Evolutionary conservation across 2,113 vertebrate species (phyloP).

Genomic region (Phaethon lepturus): DNA sequence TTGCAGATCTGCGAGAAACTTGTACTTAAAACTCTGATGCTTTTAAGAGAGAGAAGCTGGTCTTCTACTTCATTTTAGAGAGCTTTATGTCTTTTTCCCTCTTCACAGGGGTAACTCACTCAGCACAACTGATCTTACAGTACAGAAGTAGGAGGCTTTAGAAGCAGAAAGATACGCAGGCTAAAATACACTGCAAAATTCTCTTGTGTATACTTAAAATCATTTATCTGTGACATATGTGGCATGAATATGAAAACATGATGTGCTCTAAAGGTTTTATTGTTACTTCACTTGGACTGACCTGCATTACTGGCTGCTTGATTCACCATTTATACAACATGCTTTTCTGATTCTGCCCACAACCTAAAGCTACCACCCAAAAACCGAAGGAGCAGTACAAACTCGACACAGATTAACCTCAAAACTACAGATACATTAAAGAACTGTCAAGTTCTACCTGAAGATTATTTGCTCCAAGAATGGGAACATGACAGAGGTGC

Average conservation of each 20-base stretch:
- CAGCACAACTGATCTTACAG: neutral
- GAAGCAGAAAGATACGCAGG: neutral
- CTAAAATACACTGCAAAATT: neutral
- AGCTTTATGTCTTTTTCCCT: neutral
- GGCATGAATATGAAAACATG: conserved; percentile 6
- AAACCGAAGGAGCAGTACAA: neutral
- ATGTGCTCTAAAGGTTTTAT: neutral
- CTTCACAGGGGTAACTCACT: neutral
- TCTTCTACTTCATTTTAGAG: conserved; percentile 15
- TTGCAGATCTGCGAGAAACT: neutral
- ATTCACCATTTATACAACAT: neutral
- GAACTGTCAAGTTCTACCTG: neutral
- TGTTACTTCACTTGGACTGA: neutral
- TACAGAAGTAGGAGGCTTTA: neutral
- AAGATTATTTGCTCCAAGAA: conserved; percentile 8
- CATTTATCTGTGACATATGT: neutral
- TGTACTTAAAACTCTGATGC: neutral
- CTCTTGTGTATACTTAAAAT: neutral
- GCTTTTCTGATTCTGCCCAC: neutral
- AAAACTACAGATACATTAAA: conserved; percentile 11
- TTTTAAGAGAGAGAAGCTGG: neutral
- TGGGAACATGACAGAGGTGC: neutral
- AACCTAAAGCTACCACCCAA: neutral
- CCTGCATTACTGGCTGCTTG: neutral
- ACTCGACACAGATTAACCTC: neutral